These are phyloP conservation scores for Diplazon laetatorius DNA, from an alignment of 2,888 invertebrate genomes.

Conservation along the genomic window DNA sequence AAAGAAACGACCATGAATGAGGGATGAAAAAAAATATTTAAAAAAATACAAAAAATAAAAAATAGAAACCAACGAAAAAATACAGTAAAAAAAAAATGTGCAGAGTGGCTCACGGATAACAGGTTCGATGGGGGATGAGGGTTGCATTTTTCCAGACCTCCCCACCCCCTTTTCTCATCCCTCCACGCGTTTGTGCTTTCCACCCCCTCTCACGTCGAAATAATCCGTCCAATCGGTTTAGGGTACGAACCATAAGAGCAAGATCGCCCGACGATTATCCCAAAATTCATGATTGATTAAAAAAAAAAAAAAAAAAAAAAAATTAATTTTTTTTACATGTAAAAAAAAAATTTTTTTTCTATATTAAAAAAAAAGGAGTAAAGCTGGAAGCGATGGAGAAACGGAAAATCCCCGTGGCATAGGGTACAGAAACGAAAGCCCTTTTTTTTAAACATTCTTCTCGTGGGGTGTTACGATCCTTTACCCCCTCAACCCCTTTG, in stretches of 20 bases:
- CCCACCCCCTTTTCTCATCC: no score
- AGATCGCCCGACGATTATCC: slow-evolving; percentile 60
- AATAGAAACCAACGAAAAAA: no score
- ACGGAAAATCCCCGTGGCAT: slow-evolving; percentile 59
- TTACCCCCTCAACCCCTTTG: no score
- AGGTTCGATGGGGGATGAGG: slow-evolving; percentile 36
- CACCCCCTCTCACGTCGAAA: slow-evolving; percentile 18
- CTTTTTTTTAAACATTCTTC: slow-evolving; percentile 35
- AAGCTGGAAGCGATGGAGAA: slow-evolving; percentile 55
- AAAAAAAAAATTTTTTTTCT: no score
- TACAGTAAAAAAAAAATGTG: slow-evolving; percentile 10
- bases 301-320: slow-evolving; percentile 39
- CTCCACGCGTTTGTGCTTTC: not conserved
- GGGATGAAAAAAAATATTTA: slow-evolving; percentile 54
- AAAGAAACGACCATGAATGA: slow-evolving; percentile 25
- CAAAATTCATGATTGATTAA: slow-evolving; percentile 66
- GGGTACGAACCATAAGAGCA: slow-evolving; percentile 36
- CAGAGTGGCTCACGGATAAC: slow-evolving; percentile 36
- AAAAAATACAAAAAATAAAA: no score
- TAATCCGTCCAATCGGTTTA: slow-evolving; percentile 6
- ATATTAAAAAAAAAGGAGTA: not conserved
- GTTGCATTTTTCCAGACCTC: slow-evolving; percentile 15
- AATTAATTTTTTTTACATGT: no score
- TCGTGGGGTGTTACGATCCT: not conserved
- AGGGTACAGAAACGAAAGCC: slow-evolving; percentile 44